phyloP scores from a whole-genome alignment of 2,113 vertebrate species.

The Xiphophorus hellerii region DNA sequence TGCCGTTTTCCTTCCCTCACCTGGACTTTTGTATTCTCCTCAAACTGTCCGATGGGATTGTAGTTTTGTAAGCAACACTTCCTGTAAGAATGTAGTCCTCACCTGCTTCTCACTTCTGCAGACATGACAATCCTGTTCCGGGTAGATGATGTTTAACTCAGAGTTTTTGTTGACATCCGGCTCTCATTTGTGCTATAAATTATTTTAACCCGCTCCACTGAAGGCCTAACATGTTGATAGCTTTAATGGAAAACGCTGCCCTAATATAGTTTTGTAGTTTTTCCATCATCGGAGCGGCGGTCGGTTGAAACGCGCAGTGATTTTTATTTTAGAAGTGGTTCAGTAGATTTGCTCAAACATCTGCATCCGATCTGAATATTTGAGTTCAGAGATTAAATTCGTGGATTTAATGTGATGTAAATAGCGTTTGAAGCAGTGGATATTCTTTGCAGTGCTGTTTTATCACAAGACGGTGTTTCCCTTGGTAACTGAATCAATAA shows the following conservation, averaged over 20 bases:
- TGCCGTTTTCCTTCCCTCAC: conserved; percentile 12
- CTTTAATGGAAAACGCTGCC: conserved; percentile 59
- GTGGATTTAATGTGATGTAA: conserved; percentile 53
- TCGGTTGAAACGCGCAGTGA: conserved; percentile 42
- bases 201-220: conserved; percentile 39
- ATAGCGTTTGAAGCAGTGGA: conserved; percentile 47
- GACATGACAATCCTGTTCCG: conserved; percentile 69
- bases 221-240: conserved; percentile 53
- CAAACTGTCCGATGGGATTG: conserved; percentile 52
- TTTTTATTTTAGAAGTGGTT: conserved; percentile 36
- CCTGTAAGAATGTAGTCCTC: conserved; percentile 67
- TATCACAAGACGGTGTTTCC: conserved; percentile 52
- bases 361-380: conserved; percentile 32
- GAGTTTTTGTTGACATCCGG: conserved; percentile 23
- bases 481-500: conserved; percentile 72
- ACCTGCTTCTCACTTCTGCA: conserved; percentile 46
- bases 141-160: conserved; percentile 41
- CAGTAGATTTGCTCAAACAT: conserved; percentile 39
- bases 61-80: conserved; percentile 58
- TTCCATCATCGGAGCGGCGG: conserved; percentile 48
- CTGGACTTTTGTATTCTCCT: conserved; percentile 44
- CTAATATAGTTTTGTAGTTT: conserved; percentile 33
- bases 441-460: conserved; percentile 65
- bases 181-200: conserved; percentile 15
- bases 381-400: conserved; percentile 22